A percentile compares a stretch with the other conserved stretches of the same genome.
These are phyloP conservation scores for Digitonthophagus gazella DNA, from an alignment of 2,888 invertebrate genomes.

Conservation along the genomic window DNA sequence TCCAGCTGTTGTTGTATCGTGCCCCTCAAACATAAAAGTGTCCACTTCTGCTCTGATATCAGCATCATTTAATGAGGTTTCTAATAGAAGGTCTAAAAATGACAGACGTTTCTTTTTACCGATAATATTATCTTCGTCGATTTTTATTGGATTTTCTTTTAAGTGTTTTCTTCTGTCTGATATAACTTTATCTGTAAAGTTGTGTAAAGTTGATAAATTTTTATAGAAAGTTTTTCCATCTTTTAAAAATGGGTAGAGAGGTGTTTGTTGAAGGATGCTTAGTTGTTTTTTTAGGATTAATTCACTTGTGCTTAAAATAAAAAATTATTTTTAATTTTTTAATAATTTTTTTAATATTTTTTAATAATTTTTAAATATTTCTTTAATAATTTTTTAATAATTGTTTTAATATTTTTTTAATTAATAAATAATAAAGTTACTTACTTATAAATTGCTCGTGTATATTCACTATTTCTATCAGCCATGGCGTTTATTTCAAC, in stretches of 20 bases:
- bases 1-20: slow-evolving; percentile 42
- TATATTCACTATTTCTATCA: slow-evolving; percentile 48
- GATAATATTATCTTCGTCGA: neutral
- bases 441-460: slow-evolving; percentile 48
- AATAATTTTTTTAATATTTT: no score
- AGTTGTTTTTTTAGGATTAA: neutral
- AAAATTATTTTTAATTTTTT: no score
- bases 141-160: neutral
- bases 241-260: neutral
- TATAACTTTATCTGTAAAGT: slow-evolving; percentile 21
- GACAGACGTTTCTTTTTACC: slow-evolving; percentile 12
- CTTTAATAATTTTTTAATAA: no score
- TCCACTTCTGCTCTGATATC: slow-evolving; percentile 43
- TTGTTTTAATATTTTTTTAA: neutral
- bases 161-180: slow-evolving; percentile 1
- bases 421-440: slow-evolving; percentile 8
- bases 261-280: neutral
- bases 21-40: slow-evolving; percentile 44
- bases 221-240: slow-evolving; percentile 15
- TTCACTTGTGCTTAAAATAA: neutral
- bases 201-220: slow-evolving; percentile 15
- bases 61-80: slow-evolving; percentile 32
- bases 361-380: no score
- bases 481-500: slow-evolving; percentile 48
- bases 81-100: slow-evolving; percentile 19